Evolutionary conservation across 2,888 invertebrate species (phyloP).

Genomic region (Melieria picta): DNA sequence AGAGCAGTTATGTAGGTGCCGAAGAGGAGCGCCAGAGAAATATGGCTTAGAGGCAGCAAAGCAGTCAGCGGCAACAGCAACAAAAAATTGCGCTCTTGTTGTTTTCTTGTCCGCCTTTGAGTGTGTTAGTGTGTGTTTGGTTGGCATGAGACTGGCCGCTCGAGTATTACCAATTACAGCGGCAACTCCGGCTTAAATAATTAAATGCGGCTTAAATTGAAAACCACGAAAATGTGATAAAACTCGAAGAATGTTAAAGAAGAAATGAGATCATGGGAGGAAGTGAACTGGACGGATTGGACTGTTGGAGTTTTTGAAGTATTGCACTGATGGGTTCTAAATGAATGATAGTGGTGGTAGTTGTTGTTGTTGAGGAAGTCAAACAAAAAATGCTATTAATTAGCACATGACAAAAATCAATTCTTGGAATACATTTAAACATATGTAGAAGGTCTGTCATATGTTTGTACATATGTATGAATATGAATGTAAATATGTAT

Average conservation of each 20-base stretch:
- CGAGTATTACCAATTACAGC: conserved; percentile 23
- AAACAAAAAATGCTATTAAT: too few relatives aligned
- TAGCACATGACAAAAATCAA: too few relatives aligned
- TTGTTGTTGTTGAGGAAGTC: too few relatives aligned
- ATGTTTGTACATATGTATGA: too few relatives aligned
- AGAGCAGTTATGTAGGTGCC: background rate
- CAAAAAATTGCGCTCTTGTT: background rate
- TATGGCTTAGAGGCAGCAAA: conserved; percentile 41
- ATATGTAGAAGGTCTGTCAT: too few relatives aligned
- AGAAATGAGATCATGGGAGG: conserved; percentile 28
- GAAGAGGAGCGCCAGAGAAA: conserved; percentile 5
- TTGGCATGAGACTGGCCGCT: conserved; percentile 16
- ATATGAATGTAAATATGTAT: too few relatives aligned
- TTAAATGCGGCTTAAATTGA: conserved; percentile 23
- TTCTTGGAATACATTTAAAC: too few relatives aligned
- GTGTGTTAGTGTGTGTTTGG: background rate
- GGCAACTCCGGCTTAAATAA: conserved; percentile 22
- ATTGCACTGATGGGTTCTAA: background rate
- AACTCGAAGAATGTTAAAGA: conserved; percentile 11
- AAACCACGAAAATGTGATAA: background rate
- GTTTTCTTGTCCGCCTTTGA: background rate
- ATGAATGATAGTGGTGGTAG: too few relatives aligned
- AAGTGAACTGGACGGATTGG: conserved; percentile 5
- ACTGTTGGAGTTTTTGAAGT: background rate
- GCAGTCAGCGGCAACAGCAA: background rate